These are phyloP conservation scores for Cephalotes varians DNA, from an alignment of 2,888 invertebrate species.

Conservation along the genomic window DNA sequence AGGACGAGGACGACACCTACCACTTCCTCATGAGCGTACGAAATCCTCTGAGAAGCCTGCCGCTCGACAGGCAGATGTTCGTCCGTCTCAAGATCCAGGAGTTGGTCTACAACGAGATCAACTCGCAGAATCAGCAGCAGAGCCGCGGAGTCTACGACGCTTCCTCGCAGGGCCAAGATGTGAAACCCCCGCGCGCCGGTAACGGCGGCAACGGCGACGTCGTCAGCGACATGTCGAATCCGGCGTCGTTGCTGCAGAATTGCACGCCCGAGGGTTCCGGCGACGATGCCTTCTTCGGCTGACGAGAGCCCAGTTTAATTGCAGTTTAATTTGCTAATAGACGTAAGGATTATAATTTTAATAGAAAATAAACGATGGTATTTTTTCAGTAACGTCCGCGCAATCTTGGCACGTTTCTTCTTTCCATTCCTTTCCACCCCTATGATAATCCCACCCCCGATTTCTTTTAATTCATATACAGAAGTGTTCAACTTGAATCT, in stretches of 20 bases:
- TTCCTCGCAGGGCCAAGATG: constrained; percentile 62
- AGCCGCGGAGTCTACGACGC: constrained; percentile 62
- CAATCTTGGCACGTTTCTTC: background rate
- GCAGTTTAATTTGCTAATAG: constrained; percentile 61
- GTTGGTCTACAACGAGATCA: constrained; percentile 78
- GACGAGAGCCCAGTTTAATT: constrained; percentile 46
- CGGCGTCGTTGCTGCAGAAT: constrained; percentile 69
- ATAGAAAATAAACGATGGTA: constrained; percentile 74
- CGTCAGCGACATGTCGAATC: constrained; percentile 62
- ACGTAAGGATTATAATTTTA: constrained; percentile 71
- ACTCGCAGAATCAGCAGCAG: constrained; percentile 73
- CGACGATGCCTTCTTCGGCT: constrained; percentile 70
- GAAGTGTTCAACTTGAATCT: background rate
- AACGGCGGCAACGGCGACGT: constrained; percentile 56
- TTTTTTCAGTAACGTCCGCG: constrained; percentile 67
- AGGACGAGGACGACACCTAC: constrained; percentile 79
- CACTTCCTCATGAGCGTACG: constrained; percentile 80
- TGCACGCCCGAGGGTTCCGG: constrained; percentile 70
- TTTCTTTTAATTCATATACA: background rate
- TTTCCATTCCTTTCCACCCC: background rate
- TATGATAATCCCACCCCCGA: background rate
- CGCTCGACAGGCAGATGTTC: constrained; percentile 79
- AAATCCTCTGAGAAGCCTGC: constrained; percentile 76
- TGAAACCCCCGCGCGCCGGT: constrained; percentile 65
- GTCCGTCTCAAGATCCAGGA: constrained; percentile 79